A percentile compares a stretch with the other conserved stretches of the same genome.
Evolutionary conservation across 2,113 vertebrate genomes (phyloP).

Genomic region (Romanogobio albipinnatus): DNA sequence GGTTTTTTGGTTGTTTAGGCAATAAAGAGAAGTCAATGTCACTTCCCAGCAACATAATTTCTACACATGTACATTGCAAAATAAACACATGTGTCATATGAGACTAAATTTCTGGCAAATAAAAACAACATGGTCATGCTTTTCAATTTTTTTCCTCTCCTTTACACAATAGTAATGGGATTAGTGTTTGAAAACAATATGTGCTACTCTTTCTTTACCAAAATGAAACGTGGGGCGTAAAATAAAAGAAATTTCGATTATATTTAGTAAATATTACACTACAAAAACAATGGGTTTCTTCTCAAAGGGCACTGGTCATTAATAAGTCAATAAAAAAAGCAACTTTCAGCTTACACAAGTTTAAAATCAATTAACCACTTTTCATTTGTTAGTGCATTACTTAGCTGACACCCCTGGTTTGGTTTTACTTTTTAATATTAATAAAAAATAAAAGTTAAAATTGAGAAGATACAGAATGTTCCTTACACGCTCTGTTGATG

Average conservation of each 20-base stretch:
- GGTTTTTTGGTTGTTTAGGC: not conserved
- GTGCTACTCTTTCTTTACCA: not conserved
- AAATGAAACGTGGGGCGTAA: not conserved
- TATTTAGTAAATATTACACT: not conserved
- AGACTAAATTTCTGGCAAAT: not conserved
- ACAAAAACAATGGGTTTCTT: not conserved
- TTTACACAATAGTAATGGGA: not conserved
- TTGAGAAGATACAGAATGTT: not conserved
- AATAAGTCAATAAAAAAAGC: not conserved
- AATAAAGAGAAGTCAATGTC: not conserved
- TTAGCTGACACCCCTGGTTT: not conserved
- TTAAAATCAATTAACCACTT: not conserved
- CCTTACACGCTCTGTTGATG: not conserved
- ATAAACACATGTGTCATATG: not conserved
- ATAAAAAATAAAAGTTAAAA: not conserved
- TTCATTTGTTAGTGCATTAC: not conserved
- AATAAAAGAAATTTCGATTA: not conserved
- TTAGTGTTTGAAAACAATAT: not conserved
- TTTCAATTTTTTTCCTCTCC: not conserved
- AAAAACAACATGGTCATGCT: not conserved
- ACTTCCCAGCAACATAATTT: conserved; percentile 15
- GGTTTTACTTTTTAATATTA: not conserved
- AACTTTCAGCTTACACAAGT: not conserved
- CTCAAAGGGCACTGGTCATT: not conserved
- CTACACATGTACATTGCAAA: not conserved